Evolutionary conservation across 2,113 vertebrate species (phyloP).

Genomic region (rat (Rattus norvegicus)): GRCr8 NC_086023.1:110587001-110587500

Average conservation of each 20-base stretch:
- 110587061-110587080: not conserved
- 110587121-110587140: not conserved
- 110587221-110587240: constrained; percentile 32
- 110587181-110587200: not conserved
- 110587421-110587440: not conserved
- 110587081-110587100: not conserved
- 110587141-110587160: constrained; percentile 10
- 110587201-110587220: not conserved
- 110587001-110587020: not conserved
- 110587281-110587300: not conserved
- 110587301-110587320: not conserved
- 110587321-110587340: not conserved
- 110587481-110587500: constrained; percentile 20
- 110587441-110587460: not conserved
- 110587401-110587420: not conserved
- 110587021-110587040: not conserved
- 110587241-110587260: not conserved
- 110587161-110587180: not conserved
- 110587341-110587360: not conserved
- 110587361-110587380: not conserved
- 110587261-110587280: not conserved
- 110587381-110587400: not conserved
- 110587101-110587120: not conserved
- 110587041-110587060: not conserved
- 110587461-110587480: constrained; percentile 32